Conservation (phyloP, 2,797 vertebrate genomes). For the Coccyzus lansbergi region DNA sequence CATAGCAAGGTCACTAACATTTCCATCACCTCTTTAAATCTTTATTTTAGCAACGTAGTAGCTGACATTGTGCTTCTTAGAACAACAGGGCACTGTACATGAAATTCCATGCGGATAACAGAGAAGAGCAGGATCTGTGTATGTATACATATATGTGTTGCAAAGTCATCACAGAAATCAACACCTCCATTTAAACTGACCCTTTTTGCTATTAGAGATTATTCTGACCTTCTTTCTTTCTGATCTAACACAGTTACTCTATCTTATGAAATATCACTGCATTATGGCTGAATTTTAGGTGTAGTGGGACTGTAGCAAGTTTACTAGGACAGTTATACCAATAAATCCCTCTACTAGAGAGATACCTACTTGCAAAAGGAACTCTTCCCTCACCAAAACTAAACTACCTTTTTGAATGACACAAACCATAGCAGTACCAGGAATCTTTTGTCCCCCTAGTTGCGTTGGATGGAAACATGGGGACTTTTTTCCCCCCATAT, state of each 20-base stretch:
- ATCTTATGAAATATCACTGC: not conserved
- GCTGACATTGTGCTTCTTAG: not conserved
- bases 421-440: not conserved
- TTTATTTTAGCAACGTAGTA: not conserved
- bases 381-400: not conserved
- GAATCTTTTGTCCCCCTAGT: not conserved
- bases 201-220: not conserved
- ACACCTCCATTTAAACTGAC: not conserved
- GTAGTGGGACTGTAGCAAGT: not conserved
- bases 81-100: not conserved
- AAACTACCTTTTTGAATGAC: not conserved
- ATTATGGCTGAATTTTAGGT: not conserved
- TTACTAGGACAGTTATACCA: not conserved
- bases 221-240: not conserved
- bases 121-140: not conserved
- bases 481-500: accelerated
- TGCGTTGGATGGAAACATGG: not conserved
- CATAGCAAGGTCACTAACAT: not conserved
- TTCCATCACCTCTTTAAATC: not conserved
- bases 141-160: not conserved
- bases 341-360: not conserved
- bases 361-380: not conserved
- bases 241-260: not conserved
- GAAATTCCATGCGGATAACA: not conserved
- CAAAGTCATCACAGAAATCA: not conserved